A percentile compares a stretch with the other conserved stretches of the same genome.
Conservation (phyloP, 2,113 vertebrate genomes). For the Ptilonorhynchus violaceus region DNA sequence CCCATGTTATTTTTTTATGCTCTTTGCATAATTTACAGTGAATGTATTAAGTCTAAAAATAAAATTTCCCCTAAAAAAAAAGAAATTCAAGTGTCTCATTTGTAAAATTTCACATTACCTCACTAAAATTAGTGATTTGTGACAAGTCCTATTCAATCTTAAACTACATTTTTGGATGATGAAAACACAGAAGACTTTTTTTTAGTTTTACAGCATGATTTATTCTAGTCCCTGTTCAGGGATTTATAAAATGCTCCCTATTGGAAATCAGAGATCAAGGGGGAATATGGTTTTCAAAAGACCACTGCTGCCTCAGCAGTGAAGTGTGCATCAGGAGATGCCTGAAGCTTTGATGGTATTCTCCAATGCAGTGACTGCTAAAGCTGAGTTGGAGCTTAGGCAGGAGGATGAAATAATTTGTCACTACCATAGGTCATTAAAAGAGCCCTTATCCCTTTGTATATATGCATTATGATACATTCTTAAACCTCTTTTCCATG, state of each 20-base stretch:
- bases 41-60: neutral
- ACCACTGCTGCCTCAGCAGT: neutral
- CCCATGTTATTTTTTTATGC: accelerated
- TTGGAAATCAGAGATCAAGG: neutral
- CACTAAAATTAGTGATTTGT: neutral
- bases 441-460: neutral
- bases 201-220: neutral
- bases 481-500: neutral
- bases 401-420: neutral
- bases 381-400: neutral
- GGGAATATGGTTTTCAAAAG: neutral
- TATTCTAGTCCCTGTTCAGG: neutral
- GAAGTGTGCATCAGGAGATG: neutral
- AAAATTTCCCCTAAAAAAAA: neutral
- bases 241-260: neutral
- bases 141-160: neutral
- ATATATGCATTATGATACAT: neutral
- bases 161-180: neutral
- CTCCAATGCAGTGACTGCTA: neutral
- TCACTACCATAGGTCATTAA: neutral
- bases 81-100: neutral
- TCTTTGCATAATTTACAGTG: neutral
- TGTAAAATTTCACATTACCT: neutral
- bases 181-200: neutral
- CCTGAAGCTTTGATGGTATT: neutral